These are phyloP conservation scores for Aradophagus sp. DNA, from an alignment of 1,140 invertebrate genomes.

Conservation along the genomic window DNA sequence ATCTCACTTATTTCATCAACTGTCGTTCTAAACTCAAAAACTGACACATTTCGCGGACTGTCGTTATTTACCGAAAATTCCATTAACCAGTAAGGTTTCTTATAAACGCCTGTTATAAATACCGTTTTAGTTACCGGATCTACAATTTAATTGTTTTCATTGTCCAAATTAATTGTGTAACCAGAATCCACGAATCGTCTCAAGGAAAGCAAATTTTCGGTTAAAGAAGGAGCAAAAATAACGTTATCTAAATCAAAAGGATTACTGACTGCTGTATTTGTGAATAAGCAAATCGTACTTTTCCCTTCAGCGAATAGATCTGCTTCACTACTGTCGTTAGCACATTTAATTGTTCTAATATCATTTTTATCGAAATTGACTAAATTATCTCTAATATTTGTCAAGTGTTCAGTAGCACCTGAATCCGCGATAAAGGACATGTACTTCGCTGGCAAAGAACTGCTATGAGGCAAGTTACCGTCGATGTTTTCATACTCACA, in stretches of 20 bases:
- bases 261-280: neutral
- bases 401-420: conserved; percentile 14
- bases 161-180: conserved; percentile 6
- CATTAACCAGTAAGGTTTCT: conserved; percentile 8
- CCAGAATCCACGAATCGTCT: conserved; percentile 12
- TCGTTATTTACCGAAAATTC: conserved; percentile 15
- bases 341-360: conserved; percentile 2
- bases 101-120: conserved; percentile 1
- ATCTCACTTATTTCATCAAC: no score
- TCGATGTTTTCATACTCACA: neutral
- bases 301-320: conserved; percentile 1
- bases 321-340: conserved; percentile 4
- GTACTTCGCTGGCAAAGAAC: neutral
- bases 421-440: conserved; percentile 13
- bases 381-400: conserved; percentile 4
- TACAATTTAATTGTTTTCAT: conserved; percentile 2
- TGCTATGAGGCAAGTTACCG: neutral
- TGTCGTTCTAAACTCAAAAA: no score
- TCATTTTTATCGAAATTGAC: neutral
- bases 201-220: conserved; percentile 12
- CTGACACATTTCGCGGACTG: neutral
- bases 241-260: conserved; percentile 7
- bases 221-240: conserved; percentile 5
- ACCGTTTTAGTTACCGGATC: conserved; percentile 8
- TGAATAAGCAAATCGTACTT: neutral